Conservation (phyloP, 2,888 invertebrate genomes). For the Unio delphinus region DNA sequence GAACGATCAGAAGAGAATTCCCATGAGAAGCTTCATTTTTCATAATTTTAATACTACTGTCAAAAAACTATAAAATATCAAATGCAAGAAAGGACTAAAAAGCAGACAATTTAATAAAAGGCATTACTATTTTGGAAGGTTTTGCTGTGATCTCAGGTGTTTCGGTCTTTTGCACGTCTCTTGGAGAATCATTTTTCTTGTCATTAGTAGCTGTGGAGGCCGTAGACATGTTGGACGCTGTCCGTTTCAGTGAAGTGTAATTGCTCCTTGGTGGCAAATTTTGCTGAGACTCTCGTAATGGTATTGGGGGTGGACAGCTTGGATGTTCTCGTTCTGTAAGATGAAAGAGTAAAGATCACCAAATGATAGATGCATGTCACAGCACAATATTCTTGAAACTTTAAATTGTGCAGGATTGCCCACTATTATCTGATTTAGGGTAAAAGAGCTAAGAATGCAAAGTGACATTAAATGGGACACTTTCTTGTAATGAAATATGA, state of each 20-base stretch:
- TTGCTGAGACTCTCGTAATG: conserved; percentile 69
- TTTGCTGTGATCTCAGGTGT: conserved; percentile 14
- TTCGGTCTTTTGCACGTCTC: conserved; percentile 22
- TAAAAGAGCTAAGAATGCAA: too few relatives aligned
- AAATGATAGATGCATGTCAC: not conserved
- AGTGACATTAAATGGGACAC: too few relatives aligned
- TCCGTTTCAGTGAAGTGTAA: conserved; percentile 69
- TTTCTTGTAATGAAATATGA: too few relatives aligned
- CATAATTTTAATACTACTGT: too few relatives aligned
- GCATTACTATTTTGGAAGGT: too few relatives aligned
- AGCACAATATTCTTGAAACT: not conserved
- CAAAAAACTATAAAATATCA: too few relatives aligned
- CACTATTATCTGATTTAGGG: too few relatives aligned
- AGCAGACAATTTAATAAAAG: too few relatives aligned
- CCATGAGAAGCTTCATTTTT: too few relatives aligned
- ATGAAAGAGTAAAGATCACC: not conserved
- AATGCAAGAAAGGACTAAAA: too few relatives aligned
- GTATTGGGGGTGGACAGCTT: conserved; percentile 68
- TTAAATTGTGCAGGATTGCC: too few relatives aligned
- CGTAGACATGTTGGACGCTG: conserved; percentile 67
- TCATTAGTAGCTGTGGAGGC: conserved; percentile 55
- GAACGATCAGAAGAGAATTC: too few relatives aligned
- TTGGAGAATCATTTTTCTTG: conserved; percentile 62
- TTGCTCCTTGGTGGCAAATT: conserved; percentile 65
- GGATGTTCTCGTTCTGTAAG: conserved; percentile 59